Evolutionary conservation across 2,888 invertebrate genomes (phyloP), one percentile per base, ranked within the genome.

Genomic region (Chymomyza procnemis): DNA sequence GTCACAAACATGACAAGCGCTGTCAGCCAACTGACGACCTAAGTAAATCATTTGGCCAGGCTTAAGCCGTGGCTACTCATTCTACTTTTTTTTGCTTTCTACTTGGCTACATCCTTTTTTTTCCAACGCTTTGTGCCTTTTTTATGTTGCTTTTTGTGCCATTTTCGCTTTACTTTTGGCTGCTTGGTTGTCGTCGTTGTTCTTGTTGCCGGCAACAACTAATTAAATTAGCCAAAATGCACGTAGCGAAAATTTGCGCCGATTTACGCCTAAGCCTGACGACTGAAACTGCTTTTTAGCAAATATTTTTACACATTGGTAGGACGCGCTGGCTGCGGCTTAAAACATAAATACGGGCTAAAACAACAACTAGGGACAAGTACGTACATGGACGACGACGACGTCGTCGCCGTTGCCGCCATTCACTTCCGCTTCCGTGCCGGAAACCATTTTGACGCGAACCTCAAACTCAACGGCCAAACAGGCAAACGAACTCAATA

Each of bases 391-490:
- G 21, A 19, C 16, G 16, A 14, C 21, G n/a, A 22, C 55, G 30
- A 22, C 30, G 19, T 14, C 55, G 59, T 2, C 63, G 46, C 26
- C 54, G 68, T 64, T 65, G 65, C 55, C 65, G 72, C 67, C 79
- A 73, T 80, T 76, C 78, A 69, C 80, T 79, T 83, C 81, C 83
- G 76, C 82, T 86, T 84, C 79, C 81, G 81, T 81, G 73, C 75
- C 82, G 82, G 86, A 81, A 83, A 85, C 85, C 86, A 86, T 85
- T 88, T 82, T 78, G 85, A 80, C 87, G 79, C 78, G 74, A 22
- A n/a, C 19, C 50, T 19, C 16, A 18, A 81, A 78, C 74, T 71
- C 78, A 59, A 59, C 52, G 54, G 19, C 2, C 6, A 73, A 50
- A 71, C 48, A 48, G 14, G 48, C 48, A 5, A 18, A 50, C 48